Base-by-base conservation (phyloP, 1,140 invertebrate genomes). In the Leucophenga varia region DNA sequence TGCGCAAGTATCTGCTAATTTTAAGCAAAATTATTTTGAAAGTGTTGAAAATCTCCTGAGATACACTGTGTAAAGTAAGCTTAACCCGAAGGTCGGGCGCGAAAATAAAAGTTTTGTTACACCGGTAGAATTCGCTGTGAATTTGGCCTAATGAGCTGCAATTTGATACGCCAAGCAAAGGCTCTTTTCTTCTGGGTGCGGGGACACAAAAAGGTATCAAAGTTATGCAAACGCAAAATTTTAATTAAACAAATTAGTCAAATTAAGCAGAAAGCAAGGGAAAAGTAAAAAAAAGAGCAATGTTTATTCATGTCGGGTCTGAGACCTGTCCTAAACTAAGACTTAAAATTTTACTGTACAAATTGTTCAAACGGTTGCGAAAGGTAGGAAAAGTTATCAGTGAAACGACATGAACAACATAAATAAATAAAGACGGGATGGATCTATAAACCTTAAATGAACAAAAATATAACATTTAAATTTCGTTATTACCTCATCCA, bases 181-280 rank as follows among this genome's bases (percentile, higher is more conserved):
- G n/a, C n/a, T n/a, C n/a, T n/a, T n/a, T n/a, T n/a, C n/a, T n/a
- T n/a, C n/a, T n/a, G n/a, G n/a, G n/a, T n/a, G n/a, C 9, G 3
- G 12, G 6, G 3, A 31, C 10, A 31, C 25, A 41, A 50, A 54
- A 54, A 45, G 42, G 38, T 50, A 54, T 38, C 42, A 40, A 45
- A 13, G 31, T 7, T 49, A 49, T 41, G 43, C 47, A 43, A 54
- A 47, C 17, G 35, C 12, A 53, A 49, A 65, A 55, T 65, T 61
- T 52, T 65, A 65, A 65, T 65, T 65, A 65, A 61, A 59, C 52
- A 65, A 65, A 65, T 64, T 61, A 61, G 37, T 42, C 45, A 55
- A 64, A 64, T 64, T 64, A 64, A 35, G 52, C 35, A 42, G 36
- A 40, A 54, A 17, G 14, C 28, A 53, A 40, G 40, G 14, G 18